Conservation (phyloP, 2,113 vertebrate genomes). For the Bujurquina vittata region DNA sequence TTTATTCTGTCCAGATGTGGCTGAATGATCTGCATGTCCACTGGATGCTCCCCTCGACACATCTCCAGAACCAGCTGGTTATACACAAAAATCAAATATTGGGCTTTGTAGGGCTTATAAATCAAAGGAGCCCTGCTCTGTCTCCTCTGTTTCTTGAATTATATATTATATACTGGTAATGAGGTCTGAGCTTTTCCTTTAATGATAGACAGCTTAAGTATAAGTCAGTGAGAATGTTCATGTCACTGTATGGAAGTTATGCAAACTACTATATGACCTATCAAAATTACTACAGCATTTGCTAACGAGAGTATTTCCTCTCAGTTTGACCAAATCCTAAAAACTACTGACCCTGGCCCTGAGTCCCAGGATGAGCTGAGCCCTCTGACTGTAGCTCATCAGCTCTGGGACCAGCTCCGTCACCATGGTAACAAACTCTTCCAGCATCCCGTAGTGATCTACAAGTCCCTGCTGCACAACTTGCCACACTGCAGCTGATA, state of each 20-base stretch:
- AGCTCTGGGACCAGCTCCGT: slow-evolving; percentile 81
- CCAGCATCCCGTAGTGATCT: slow-evolving; percentile 79
- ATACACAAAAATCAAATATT: background rate
- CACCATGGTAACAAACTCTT: slow-evolving; percentile 82
- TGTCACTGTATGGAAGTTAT: too few species aligned
- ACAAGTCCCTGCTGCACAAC: slow-evolving; percentile 75
- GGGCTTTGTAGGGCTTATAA: background rate
- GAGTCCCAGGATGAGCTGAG: slow-evolving; percentile 83
- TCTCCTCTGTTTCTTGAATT: too few species aligned
- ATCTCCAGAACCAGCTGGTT: slow-evolving; percentile 76
- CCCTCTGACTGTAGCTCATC: slow-evolving; percentile 83
- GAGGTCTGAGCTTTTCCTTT: background rate
- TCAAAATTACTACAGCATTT: background rate
- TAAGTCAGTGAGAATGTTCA: background rate
- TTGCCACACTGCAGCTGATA: slow-evolving; percentile 82
- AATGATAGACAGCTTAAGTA: background rate
- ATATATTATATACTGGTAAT: too few species aligned
- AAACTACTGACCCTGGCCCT: slow-evolving; percentile 80
- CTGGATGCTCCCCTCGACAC: slow-evolving; percentile 71
- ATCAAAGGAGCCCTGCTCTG: too few species aligned
- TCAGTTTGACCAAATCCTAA: background rate
- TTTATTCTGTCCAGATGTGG: slow-evolving; percentile 78
- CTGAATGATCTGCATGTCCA: slow-evolving; percentile 73
- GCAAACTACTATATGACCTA: background rate
- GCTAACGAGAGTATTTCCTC: background rate